Evolutionary conservation across 2,797 vertebrate species (phyloP), one percentile per base, ranked within the genome.

Genomic region (Vireo griseus): DNA sequence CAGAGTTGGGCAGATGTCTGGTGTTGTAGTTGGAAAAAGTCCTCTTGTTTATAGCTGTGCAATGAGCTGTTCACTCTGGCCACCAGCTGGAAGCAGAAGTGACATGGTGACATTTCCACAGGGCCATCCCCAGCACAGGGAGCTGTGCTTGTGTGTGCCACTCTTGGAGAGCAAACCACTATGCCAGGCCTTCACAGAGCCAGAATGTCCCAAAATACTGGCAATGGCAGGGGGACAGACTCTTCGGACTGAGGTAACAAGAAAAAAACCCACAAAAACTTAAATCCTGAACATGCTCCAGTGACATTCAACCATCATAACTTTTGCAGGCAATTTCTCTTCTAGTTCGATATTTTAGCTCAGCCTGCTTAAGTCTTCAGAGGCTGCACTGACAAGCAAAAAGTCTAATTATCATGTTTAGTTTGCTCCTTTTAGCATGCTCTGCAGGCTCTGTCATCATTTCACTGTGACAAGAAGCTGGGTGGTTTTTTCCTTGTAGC

Each of bases 341-440:
- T 73, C 42, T 52, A 71, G 75, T 52, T 59, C 62, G 48, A 42
- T 76, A 82, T 71, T 79, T 94, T 81, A 90, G 62, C 42, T 90
- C 72, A 90, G 80, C 40, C 45, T 88, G 57, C 77, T 86, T 68
- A 79, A 72, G 86, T 50, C 44, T 96, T 97, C 94, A 95, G 79
- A 96, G 82, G 17, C 69, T 93, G 54, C 63, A 74, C 37, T 95
- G 94, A 94, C 90, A 96, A 94, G 87, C 77, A 94, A 92, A 68
- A 93, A 90, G 21, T 89, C 66, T 93, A 96, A 97, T 96, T 96
- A 91, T 62, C 80, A 51, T 82, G 62, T 96, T 97, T 95, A 86
- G 88, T 89, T 94, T 94, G 61, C 80, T 96, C 67, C 90, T 95
- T 96, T 96, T 85, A 95, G 73, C 80, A 86, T 89, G 90, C 89